These are phyloP conservation scores for Diadumene lineata DNA, from an alignment of 92 coral and sea anemone species.

Conservation along the genomic window DNA sequence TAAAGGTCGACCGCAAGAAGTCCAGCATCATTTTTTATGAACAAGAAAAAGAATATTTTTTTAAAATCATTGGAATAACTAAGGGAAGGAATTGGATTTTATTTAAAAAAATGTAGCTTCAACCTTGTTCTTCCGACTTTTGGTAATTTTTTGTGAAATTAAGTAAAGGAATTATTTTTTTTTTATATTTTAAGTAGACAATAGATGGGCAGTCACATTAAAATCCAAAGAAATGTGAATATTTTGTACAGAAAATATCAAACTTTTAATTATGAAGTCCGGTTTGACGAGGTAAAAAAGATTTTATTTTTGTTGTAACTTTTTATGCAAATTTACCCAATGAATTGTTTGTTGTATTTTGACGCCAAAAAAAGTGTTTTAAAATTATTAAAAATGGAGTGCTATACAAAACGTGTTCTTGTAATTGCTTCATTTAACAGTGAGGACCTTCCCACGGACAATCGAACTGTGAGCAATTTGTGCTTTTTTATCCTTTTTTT, in stretches of 20 bases:
- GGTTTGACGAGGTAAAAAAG: neutral
- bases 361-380: neutral
- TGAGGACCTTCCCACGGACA: too few relatives aligned
- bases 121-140: neutral
- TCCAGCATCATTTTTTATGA: neutral
- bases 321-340: neutral
- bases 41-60: neutral
- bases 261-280: neutral
- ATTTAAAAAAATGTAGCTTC: neutral
- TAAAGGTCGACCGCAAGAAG: neutral
- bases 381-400: too few relatives aligned
- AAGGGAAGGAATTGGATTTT: neutral
- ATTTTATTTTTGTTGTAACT: neutral
- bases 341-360: neutral
- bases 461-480: too few relatives aligned
- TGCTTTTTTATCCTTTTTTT: too few relatives aligned
- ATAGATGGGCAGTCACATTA: neutral
- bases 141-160: too few relatives aligned
- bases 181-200: neutral
- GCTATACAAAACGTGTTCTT: neutral
- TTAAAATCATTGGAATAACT: neutral
- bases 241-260: constrained; percentile 7
- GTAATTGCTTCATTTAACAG: too few relatives aligned
- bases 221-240: constrained; percentile 15
- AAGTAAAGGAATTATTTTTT: too few relatives aligned